These are phyloP conservation scores for Anneissia japonica DNA, from an alignment of 35 echinoderm and acorn worm species.

Conservation along the genomic window DNA sequence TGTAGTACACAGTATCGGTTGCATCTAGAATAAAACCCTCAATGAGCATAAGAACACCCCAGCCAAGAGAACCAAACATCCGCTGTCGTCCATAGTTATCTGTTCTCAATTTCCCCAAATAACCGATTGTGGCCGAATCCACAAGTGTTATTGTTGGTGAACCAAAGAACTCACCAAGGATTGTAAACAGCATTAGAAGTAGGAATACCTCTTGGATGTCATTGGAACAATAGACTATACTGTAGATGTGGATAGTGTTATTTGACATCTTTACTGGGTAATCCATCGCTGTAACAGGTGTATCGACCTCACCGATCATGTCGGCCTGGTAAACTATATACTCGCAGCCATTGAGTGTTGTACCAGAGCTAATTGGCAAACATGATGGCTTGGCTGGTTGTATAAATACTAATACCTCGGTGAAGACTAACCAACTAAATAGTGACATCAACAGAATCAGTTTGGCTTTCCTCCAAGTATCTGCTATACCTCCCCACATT, in stretches of 20 bases:
- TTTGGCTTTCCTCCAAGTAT: slow-evolving; percentile 85
- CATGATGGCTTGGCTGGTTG: slow-evolving; percentile 53
- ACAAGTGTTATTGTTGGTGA: slow-evolving; percentile 83
- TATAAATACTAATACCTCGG: slow-evolving; percentile 71
- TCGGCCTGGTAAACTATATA: not conserved
- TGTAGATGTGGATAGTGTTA: not conserved
- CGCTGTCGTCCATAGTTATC: slow-evolving; percentile 80
- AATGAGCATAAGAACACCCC: slow-evolving; percentile 79
- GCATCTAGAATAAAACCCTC: slow-evolving; percentile 64
- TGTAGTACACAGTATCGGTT: slow-evolving; percentile 7
- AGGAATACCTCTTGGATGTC: slow-evolving; percentile 48
- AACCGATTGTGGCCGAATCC: slow-evolving; percentile 82
- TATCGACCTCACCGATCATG: no score
- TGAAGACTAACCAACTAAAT: slow-evolving; percentile 73
- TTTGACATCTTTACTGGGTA: no score
- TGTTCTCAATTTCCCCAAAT: slow-evolving; percentile 70
- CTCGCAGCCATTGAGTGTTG: not conserved
- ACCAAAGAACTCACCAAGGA: slow-evolving; percentile 89
- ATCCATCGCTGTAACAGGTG: not conserved
- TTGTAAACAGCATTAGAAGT: slow-evolving; percentile 57
- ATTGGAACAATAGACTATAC: slow-evolving; percentile 8
- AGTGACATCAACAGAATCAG: slow-evolving; percentile 78
- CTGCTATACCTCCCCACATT: slow-evolving; percentile 69
- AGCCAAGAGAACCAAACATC: slow-evolving; percentile 87
- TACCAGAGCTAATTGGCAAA: slow-evolving; percentile 6